Base-by-base conservation (phyloP, 2,797 vertebrate genomes). In the Malacoctenus gilli region DNA sequence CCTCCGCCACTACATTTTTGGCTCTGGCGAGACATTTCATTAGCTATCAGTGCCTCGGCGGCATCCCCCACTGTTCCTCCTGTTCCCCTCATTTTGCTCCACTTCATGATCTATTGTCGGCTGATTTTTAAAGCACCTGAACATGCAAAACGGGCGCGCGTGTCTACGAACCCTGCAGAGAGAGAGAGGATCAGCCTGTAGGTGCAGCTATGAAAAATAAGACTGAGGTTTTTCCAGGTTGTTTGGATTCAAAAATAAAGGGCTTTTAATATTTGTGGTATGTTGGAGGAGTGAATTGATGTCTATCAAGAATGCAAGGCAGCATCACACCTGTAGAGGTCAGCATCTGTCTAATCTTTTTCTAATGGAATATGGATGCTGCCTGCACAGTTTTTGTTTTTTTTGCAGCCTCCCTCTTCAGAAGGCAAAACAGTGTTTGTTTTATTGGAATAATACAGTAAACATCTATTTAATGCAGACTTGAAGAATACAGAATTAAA, bases 291-390 rank as follows among this genome's bases (percentile, higher is more conserved):
- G n/a, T 69, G 31, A 77, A 69, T 61, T 72, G 58, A 74, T 72
- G 37, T 68, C 53, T 61, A 74, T 75, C 76, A 84, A 43, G 53
- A 72, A 71, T 88, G 88, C 84, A 89, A 87, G 75, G 68, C 85
- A 79, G 11, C 56, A 60, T 72, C 59, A 60, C 20, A 79, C 86
- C 89, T 89, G 84, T 87, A 90, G 89, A 87, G 86, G 89, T 86
- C 89, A 90, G 86, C 81, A 85, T 86, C 75, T 76, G 68, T 79
- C 85, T 84, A 85, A 84, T 80, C 47, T 83, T 84, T 79, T 60
- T 75, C 59, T 65, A 68, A 77, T 72, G 55, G 50, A 76, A 70
- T 58, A 72, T 74, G 69, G 51, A 61, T 61, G 49, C 49, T 19
- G 20, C 59, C 22, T 64, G 46, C 61, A 39, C 37, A 59, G 38